Evolutionary conservation across 2,113 vertebrate genomes (phyloP), one percentile per base, ranked within the genome.

Genomic region (Eurypyga helias): DNA sequence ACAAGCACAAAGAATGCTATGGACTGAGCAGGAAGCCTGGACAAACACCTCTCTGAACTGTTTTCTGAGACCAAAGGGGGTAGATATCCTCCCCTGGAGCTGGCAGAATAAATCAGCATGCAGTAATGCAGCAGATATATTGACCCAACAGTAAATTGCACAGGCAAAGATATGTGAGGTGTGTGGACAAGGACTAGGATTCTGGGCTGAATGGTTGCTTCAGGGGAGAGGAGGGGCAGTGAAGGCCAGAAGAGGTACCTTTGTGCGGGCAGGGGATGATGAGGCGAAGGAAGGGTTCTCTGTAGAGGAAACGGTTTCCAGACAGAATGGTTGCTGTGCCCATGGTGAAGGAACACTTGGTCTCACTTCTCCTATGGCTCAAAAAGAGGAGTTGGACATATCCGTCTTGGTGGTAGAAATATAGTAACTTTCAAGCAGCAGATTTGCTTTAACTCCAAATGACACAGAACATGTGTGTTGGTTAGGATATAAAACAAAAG

Each of bases 401-500:
- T 11, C 24, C 9, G 8, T 52, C 4, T 36, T 45, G 19, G 10
- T 33, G 15, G 34, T 15, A 91, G 78, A 88, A 79, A n/a, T 48
- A 29, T 3, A 34, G n/a, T 23, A 58, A 20, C 17, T 92, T 89
- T 69, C 36, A 66, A 83, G 31, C 2, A 1, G 28, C 31, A 70
- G n/a, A 7, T 95, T 87, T 90, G 17, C 45, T 91, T 89, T 52
- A 83, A 55, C 36, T 25, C 13, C 17, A 87, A 52, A 87, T 29
- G 31, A 23, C 28, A 49, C 11, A 31, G 58, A 57, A 24, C 25
- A 20, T 29, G 17, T 33, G 6, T 57, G 25, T 33, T 72, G 17
- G 13, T 85, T 70, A 66, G 31, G 51, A 28, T 77, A 41, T 49
- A 41, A 89, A 92, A 17, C 12, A 58, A 69, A 83, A 62, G 4